Base-by-base conservation (phyloP, 2,797 vertebrate species). In the Sebastiscus tertius region DNA sequence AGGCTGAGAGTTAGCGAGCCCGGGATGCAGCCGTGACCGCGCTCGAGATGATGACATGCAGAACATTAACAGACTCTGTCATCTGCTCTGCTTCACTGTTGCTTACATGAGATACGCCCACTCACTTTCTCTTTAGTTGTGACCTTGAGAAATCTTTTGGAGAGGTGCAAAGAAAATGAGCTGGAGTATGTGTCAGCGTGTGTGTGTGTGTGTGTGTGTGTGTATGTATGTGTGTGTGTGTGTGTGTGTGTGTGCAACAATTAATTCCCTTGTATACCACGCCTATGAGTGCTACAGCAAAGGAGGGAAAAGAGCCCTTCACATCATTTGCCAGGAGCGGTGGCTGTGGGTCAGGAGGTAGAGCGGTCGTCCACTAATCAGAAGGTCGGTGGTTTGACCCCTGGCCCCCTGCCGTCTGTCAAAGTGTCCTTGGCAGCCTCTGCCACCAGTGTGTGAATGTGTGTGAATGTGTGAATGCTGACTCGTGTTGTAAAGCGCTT, bases 81-180 rank as follows among this genome's bases (percentile, higher is more conserved):
- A 67, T 82, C 77, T 75, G 64, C 62, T 80, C 56, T 56, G 34
- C 73, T 60, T 73, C 72, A 24, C 69, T 72, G 62, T 76, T 59
- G 60, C 70, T 70, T 71, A 33, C 60, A 61, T 60, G 67, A 84
- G 75, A 80, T 58, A 77, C 59, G 6, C 85, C 77, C 63, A 64
- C 83, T 81, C 75, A n/a, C 46, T 71, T 71, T 72, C 78, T 87
- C 77, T 72, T 69, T 29, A 49, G 81, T 49, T 55, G 34, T 83
- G 81, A 91, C 89, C 86, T 92, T 92, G 83, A 85, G 59, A 82
- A 69, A 87, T 78, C 55, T 63, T 77, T 72, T 61, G 11, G 31
- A 77, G 12, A 60, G 46, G 75, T 82, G 79, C 77, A 63, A 76
- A 62, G 64, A 34, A 79, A 72, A 70, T 67, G 65, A 73, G 62